Evolutionary conservation across 2,113 vertebrate genomes (phyloP).

Genomic region (Procavia capensis): DNA sequence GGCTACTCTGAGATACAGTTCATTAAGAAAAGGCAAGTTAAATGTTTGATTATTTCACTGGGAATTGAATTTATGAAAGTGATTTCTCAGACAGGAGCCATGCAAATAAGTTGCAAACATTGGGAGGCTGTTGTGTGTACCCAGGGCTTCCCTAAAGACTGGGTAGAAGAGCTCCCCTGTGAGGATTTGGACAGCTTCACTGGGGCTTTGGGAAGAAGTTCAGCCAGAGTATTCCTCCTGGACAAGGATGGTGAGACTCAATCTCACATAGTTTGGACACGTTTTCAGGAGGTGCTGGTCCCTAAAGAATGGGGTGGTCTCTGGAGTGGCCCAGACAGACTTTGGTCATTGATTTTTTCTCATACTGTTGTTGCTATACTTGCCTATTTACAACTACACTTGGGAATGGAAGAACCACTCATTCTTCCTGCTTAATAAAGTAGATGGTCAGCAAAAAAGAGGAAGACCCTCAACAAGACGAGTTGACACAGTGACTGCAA

Average conservation of each 20-base stretch:
- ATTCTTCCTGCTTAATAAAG: no score
- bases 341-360: background rate
- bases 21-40: background rate
- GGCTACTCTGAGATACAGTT: no score
- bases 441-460: no score
- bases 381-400: background rate
- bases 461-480: no score
- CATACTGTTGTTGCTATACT: background rate
- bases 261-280: no score
- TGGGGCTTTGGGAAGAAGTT: no score
- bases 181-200: background rate
- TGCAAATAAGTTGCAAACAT: background rate
- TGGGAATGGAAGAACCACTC: background rate
- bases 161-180: background rate
- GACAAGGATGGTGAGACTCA: no score
- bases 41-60: background rate
- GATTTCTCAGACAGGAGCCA: background rate
- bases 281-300: no score
- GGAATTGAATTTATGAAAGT: background rate
- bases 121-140: background rate
- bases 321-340: background rate
- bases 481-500: no score
- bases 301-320: no score
- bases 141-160: background rate
- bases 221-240: no score